These are phyloP conservation scores for Strix aluco DNA, from an alignment of 2,113 vertebrate species.

Conservation along the genomic window DNA sequence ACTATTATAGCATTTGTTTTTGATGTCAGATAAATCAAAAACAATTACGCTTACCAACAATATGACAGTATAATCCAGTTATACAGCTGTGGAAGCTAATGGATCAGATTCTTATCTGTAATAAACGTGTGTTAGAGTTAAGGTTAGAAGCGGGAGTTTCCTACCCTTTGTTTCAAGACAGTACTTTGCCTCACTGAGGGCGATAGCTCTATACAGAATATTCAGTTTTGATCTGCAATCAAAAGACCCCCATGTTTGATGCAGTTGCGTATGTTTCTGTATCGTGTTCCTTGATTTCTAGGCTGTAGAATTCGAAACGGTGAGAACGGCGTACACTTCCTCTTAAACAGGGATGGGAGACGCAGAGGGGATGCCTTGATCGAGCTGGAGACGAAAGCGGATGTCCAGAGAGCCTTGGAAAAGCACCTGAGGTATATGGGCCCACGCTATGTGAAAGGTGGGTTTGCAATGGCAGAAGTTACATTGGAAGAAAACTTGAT, in stretches of 20 bases:
- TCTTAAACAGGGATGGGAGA: slow-evolving; percentile 80
- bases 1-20: rapidly evolving
- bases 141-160: rapidly evolving
- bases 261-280: background rate
- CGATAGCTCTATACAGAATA: rapidly evolving
- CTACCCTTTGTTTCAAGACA: background rate
- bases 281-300: slow-evolving; percentile 55
- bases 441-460: slow-evolving; percentile 92
- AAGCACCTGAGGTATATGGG: slow-evolving; percentile 91
- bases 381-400: slow-evolving; percentile 87
- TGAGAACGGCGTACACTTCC: slow-evolving; percentile 86
- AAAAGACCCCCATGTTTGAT: rapidly evolving
- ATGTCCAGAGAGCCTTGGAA: slow-evolving; percentile 88
- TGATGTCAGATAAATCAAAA: background rate
- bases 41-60: background rate
- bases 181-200: background rate
- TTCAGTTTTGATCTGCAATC: background rate
- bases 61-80: no score
- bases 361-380: slow-evolving; percentile 88
- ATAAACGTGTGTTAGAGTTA: background rate
- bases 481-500: rapidly evolving
- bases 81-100: background rate
- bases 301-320: slow-evolving; percentile 87
- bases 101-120: background rate
- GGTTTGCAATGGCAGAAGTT: background rate